Conservation (phyloP, 1,140 invertebrate species). For the Caligus rogercresseyi region DNA sequence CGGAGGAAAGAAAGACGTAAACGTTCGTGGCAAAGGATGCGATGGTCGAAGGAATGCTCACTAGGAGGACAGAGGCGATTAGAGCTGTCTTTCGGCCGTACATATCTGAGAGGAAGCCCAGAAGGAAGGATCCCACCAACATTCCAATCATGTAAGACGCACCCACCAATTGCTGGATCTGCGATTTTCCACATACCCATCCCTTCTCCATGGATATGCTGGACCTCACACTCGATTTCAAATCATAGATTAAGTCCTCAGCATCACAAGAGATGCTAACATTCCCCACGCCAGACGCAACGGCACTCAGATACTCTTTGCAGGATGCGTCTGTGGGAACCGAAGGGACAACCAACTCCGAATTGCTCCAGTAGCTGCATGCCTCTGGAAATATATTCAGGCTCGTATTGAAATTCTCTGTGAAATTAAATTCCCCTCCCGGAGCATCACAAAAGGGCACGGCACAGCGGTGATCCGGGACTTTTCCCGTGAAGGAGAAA, state of each 20-base stretch:
- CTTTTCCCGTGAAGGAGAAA: conserved; percentile 9
- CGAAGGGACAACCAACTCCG: not conserved
- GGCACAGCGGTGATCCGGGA: not conserved
- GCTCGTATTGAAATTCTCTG: not conserved
- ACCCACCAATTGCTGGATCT: not conserved
- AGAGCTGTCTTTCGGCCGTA: conserved; percentile 3
- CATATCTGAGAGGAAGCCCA: conserved; percentile 7
- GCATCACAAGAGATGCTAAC: not conserved
- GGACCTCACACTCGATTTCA: not conserved
- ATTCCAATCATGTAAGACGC: conserved; percentile 17
- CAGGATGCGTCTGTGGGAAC: not conserved
- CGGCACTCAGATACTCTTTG: not conserved
- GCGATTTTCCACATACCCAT: not conserved
- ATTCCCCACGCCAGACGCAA: not conserved
- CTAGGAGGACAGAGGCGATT: not conserved
- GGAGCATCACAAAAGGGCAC: conserved; percentile 2
- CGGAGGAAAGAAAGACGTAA: conserved; percentile 6
- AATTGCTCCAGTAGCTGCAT: not conserved
- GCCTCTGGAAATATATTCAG: not conserved
- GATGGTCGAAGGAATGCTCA: not conserved
- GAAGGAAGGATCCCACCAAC: conserved; percentile 15
- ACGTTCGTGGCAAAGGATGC: not conserved
- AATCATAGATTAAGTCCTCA: conserved; percentile 1
- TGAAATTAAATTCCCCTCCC: not conserved
- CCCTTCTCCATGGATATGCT: not conserved